Percentiles rank a stretch among this genome's conserved stretches.
Conservation (phyloP, 2,888 invertebrate species). For the Lepetodrilus schrolli region DNA sequence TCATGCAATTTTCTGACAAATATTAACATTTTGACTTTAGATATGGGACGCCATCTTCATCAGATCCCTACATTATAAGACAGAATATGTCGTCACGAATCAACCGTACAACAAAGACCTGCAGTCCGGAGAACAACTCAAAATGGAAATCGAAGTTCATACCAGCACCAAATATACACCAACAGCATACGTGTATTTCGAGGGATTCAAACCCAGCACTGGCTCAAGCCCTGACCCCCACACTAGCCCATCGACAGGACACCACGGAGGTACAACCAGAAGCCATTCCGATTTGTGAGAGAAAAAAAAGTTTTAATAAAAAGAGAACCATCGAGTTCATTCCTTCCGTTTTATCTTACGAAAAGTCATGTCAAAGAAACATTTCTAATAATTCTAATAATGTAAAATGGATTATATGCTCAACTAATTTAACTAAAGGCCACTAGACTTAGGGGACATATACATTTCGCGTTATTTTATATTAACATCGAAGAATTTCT, state of each 20-base stretch:
- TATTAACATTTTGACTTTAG: not conserved
- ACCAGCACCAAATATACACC: not conserved
- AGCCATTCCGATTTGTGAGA: too few species aligned
- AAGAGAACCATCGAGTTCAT: too few species aligned
- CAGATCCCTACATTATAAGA: not conserved
- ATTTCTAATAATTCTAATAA: too few species aligned
- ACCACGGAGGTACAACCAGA: not conserved
- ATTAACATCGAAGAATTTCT: too few species aligned
- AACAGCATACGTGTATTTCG: not conserved
- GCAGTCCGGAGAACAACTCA: slow-evolving; percentile 2
- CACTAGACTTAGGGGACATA: too few species aligned
- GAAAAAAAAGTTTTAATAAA: too few species aligned
- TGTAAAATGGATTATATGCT: too few species aligned
- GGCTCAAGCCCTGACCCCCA: not conserved
- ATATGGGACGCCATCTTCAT: slow-evolving; percentile 25
- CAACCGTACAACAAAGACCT: slow-evolving; percentile 28
- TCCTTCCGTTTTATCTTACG: too few species aligned
- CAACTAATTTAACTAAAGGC: too few species aligned
- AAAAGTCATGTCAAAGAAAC: too few species aligned
- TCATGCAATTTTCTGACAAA: too few species aligned
- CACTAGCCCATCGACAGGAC: not conserved
- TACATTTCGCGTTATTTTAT: too few species aligned
- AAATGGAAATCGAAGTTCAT: slow-evolving; percentile 4
- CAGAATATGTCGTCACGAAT: slow-evolving; percentile 27
- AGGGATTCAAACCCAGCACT: not conserved